These are phyloP conservation scores for Heliconius hermathena DNA, from an alignment of 1,140 invertebrate species.

Conservation along the genomic window DNA sequence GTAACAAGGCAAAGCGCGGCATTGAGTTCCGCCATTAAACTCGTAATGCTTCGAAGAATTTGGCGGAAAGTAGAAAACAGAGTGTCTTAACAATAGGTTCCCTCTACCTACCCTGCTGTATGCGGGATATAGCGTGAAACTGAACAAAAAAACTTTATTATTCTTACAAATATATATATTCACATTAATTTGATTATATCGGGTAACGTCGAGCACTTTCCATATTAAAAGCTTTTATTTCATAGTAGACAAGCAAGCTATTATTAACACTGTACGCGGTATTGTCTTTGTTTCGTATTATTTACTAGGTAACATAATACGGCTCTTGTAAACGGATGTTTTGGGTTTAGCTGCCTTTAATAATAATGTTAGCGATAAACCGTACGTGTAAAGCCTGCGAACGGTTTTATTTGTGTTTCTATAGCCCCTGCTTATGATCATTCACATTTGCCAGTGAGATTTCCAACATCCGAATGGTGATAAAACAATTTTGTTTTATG, in stretches of 20 bases:
- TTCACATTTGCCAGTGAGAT: conserved; percentile 15
- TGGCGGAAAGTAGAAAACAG: no score
- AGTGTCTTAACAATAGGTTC: no score
- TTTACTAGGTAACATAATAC: conserved; percentile 37
- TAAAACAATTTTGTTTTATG: conserved; percentile 12
- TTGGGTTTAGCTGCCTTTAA: conserved; percentile 36
- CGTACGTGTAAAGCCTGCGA: conserved; percentile 39
- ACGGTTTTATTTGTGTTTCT: conserved; percentile 31
- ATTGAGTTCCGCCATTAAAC: no score
- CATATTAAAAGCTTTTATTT: conserved; percentile 24
- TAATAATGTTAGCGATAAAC: conserved; percentile 38
- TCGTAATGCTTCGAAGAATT: no score
- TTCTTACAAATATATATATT: neutral
- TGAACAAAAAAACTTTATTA: no score
- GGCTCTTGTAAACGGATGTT: conserved; percentile 37
- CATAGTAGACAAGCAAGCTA: conserved; percentile 22
- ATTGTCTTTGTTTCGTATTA: conserved; percentile 38
- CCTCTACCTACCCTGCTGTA: no score
- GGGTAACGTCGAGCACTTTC: conserved; percentile 20
- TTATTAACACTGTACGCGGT: conserved; percentile 30
- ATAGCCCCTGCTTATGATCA: conserved; percentile 12
- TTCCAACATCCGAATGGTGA: neutral
- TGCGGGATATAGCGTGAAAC: no score
- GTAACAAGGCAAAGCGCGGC: no score
- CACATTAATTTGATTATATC: conserved; percentile 9